A percentile compares a stretch with the other conserved stretches of the same genome.
Conservation (phyloP, 2,113 vertebrate species). For the Buteo buteo region DNA sequence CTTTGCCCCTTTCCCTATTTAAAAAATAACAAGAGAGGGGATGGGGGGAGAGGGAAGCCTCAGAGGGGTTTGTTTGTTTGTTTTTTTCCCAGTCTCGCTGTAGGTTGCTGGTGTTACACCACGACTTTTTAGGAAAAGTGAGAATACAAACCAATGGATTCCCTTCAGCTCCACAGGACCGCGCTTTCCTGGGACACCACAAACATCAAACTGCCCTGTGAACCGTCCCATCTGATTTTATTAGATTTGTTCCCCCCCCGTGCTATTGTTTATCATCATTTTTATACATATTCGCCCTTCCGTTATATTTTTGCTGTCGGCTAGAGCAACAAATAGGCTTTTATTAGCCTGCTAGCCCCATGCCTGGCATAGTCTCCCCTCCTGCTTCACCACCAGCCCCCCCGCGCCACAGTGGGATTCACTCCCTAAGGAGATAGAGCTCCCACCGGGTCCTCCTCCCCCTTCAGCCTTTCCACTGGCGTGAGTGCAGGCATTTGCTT, state of each 20-base stretch:
- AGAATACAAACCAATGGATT: not conserved
- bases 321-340: not conserved
- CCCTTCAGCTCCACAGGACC: not conserved
- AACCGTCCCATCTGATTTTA: not conserved
- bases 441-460: not conserved
- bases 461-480: not conserved
- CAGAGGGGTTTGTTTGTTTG: not conserved
- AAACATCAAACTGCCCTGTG: not conserved
- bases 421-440: not conserved
- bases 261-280: not conserved
- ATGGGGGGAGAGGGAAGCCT: not conserved
- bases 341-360: not conserved
- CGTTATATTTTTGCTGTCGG: not conserved
- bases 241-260: not conserved
- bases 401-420: not conserved
- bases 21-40: not conserved
- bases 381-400: not conserved
- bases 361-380: fast-evolving
- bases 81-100: not conserved
- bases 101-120: not conserved
- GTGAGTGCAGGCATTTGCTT: not conserved
- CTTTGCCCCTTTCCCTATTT: not conserved
- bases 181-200: not conserved
- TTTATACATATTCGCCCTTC: not conserved
- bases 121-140: not conserved